Evolutionary conservation across 2,113 vertebrate species (phyloP), one percentile per base, ranked within the genome.

Genomic region (Argyrosomus japonicus): DNA sequence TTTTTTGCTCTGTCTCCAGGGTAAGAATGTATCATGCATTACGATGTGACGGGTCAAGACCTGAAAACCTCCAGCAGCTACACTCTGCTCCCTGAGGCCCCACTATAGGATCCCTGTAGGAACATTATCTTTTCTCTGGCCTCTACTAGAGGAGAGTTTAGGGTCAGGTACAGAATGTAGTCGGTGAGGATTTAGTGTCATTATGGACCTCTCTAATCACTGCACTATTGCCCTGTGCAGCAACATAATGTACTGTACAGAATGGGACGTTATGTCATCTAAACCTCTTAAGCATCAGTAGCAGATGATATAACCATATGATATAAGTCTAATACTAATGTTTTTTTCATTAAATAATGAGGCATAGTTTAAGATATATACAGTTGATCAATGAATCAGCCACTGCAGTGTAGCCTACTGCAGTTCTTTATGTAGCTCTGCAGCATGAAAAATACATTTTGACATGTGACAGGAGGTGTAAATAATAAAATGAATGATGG

Each of bases 11-110:
- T 5, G 32, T 13, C 32, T 36, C 32, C 6, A 8, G 14, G 50
- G 76, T 43, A 36, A n/a, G 54, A 70, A 57, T 79, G 17, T n/a
- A 69, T 84, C 54, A 68, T 21, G 8, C 14, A 51, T 50, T 72
- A 53, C 17, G 65, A 74, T 45, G 17, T 40, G 64, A 75, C 29
- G 1, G 5, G 50, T 78, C 64, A 1, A 43, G n/a, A 60, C 13
- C 43, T 29, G 32, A 43, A 50, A 56, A 70, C 17, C 23, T 69
- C 18, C 56, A 11, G 27, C 54, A 61, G 71, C 80, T 62, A 3
- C 32, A 10, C 29, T 17, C 32, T 27, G 17, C 0, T 67, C 18
- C 43, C 53, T 0, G 4, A 70, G 6, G 43, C 43, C 11, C 50
- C 7, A 1, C 48, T 36, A 15, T 54, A 27, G 40, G 53, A 45